phyloP scores from a whole-genome alignment of 2,113 vertebrate species.

The Peromyscus californicus region DNA sequence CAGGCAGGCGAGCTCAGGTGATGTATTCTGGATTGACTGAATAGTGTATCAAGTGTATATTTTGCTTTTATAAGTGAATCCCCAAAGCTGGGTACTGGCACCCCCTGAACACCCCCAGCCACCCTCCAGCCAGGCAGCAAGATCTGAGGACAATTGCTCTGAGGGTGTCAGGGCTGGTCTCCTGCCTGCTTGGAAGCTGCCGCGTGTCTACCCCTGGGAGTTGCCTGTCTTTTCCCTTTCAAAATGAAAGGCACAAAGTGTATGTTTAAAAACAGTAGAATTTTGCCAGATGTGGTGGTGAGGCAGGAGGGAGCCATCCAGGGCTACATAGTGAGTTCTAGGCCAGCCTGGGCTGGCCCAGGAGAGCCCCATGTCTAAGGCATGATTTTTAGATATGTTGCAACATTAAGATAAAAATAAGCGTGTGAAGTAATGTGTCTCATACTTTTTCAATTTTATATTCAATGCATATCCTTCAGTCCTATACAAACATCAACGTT shows the following conservation, averaged over 20 bases:
- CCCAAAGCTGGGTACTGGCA: too few species aligned
- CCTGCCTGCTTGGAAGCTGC: not conserved
- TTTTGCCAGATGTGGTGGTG: not conserved
- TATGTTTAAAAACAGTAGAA: not conserved
- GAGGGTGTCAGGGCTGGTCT: not conserved
- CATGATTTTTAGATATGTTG: not conserved
- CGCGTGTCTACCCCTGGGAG: not conserved
- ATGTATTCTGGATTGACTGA: not conserved
- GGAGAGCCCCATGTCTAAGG: not conserved
- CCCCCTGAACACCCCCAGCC: too few species aligned
- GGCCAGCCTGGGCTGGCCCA: not conserved
- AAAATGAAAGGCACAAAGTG: not conserved
- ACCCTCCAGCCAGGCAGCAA: not conserved
- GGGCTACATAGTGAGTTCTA: not conserved
- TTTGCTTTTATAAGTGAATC: not conserved
- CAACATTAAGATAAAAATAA: conserved; percentile 5
- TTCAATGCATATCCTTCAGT: not conserved
- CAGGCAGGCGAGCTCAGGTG: accelerated
- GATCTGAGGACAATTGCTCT: not conserved
- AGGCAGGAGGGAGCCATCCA: not conserved
- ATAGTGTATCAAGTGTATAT: not conserved
- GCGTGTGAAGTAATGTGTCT: not conserved
- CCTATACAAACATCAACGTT: not conserved
- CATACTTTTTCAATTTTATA: not conserved
- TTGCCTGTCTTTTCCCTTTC: not conserved